Base-by-base conservation (phyloP, 2,113 vertebrate species). In the Cyanoramphus novaezelandiae region DNA sequence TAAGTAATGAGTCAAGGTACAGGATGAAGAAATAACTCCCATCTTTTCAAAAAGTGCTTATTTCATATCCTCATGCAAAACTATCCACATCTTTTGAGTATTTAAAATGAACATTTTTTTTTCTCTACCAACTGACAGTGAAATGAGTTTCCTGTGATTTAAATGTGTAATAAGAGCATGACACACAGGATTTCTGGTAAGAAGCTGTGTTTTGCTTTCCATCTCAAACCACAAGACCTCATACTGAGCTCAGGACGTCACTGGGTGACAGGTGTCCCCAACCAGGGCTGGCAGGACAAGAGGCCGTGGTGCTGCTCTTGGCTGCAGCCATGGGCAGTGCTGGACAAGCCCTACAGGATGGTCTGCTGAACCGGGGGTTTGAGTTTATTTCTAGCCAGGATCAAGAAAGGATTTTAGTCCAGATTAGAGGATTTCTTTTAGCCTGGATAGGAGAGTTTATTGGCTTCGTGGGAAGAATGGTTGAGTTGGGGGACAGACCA, bases 161-260 rank as follows among this genome's bases (percentile, higher is more conserved):
- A 84, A 88, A 68, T n/a, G 60, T 62, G 80, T 43, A 96, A 57
- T 31, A 79, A 62, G 62, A 93, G 28, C 25, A 20, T 68, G 76
- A 96, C 82, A 94, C 72, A 75, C 7, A 35, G 14, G 11, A 37
- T 81, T 96, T 96, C 93, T 95, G 90, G 90, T 96, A 94, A 97
- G 86, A 76, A 84, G 59, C 19, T 62, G 52, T 33, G 5, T 71
- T 91, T 82, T 81, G 10, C 49, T 78, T 86, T 88, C 90, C 79
- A 78, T 31, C 62, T 60, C 69, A 91, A 86, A 86, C 95, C 90
- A 76, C 88, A 65, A 25, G 44, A 62, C n/a, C 55, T 88, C 35
- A 8, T 78, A 82, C 50, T 69, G 72, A 76, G 55, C 74, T 84
- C 39, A 75, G 69, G 41, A 82, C 1, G 0, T 86, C 86, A 82